phyloP scores from a whole-genome alignment of 2,888 invertebrate genomes.

The Allacma fusca region DNA sequence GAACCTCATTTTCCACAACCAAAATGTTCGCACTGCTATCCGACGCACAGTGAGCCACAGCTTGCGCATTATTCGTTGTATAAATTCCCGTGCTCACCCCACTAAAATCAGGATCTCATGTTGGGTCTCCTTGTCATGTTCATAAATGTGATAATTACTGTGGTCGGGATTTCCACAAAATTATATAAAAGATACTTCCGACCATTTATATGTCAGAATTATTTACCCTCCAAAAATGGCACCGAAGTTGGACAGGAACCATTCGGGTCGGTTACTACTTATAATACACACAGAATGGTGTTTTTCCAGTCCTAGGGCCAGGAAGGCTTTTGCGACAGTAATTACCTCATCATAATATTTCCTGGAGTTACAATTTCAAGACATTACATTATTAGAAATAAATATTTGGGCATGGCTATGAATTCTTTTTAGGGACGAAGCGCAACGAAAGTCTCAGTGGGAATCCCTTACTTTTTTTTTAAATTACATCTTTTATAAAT shows the following conservation, averaged over 20 bases:
- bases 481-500: too few relatives aligned
- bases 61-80: conserved; percentile 87
- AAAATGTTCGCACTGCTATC: conserved; percentile 84
- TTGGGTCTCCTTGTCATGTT: too few relatives aligned
- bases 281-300: conserved; percentile 84
- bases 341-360: conserved; percentile 81
- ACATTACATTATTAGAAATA: background rate
- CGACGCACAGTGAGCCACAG: conserved; percentile 79
- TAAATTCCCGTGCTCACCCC: conserved; percentile 88
- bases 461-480: too few relatives aligned
- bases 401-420: background rate
- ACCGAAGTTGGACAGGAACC: conserved; percentile 85
- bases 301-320: conserved; percentile 82
- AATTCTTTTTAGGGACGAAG: too few relatives aligned
- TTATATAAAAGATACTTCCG: too few relatives aligned
- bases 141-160: too few relatives aligned
- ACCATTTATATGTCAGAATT: too few relatives aligned
- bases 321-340: conserved; percentile 82
- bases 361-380: conserved; percentile 66
- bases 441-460: too few relatives aligned
- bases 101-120: conserved; percentile 67
- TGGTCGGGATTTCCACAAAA: too few relatives aligned
- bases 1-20: conserved; percentile 85
- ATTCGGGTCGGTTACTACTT: conserved; percentile 89
- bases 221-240: conserved; percentile 90